A percentile compares a stretch with the other conserved stretches of the same genome.
phyloP scores from a whole-genome alignment of 2,113 vertebrate genomes.

The Psilopsiagon aurifrons region DNA sequence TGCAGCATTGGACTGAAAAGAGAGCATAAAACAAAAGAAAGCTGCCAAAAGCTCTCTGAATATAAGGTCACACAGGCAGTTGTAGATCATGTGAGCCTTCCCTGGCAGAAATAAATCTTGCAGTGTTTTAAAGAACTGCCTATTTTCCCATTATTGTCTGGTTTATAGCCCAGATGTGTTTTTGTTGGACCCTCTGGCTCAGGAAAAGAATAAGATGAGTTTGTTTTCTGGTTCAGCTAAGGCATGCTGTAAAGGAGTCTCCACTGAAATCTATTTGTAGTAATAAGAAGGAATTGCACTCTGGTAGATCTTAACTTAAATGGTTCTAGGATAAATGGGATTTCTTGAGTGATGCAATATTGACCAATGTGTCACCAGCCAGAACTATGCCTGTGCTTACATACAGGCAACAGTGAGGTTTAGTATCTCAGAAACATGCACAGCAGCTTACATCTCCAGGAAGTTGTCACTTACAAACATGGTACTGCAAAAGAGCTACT shows the following conservation, averaged over 20 bases:
- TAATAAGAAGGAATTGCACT: not conserved
- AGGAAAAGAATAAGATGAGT: not conserved
- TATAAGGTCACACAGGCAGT: not conserved
- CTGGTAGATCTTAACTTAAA: not conserved
- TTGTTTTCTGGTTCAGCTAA: not conserved
- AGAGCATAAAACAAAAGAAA: not conserved
- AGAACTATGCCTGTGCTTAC: not conserved
- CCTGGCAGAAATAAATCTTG: not conserved
- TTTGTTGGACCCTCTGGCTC: not conserved
- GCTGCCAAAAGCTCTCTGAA: not conserved
- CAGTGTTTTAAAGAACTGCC: not conserved
- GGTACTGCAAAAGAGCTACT: not conserved
- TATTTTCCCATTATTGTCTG: not conserved
- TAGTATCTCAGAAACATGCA: not conserved
- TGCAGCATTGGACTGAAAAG: not conserved
- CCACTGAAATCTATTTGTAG: not conserved
- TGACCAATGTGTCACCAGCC: not conserved
- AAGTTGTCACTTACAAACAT: not conserved
- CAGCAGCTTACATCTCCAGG: not conserved
- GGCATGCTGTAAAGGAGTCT: not conserved
- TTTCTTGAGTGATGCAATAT: constrained; percentile 9
- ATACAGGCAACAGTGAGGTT: not conserved
- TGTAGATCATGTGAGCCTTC: not conserved
- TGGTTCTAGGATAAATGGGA: not conserved
- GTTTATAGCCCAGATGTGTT: not conserved